Conservation (phyloP, 2,113 vertebrate species). For the Pterocles orientalis region DNA sequence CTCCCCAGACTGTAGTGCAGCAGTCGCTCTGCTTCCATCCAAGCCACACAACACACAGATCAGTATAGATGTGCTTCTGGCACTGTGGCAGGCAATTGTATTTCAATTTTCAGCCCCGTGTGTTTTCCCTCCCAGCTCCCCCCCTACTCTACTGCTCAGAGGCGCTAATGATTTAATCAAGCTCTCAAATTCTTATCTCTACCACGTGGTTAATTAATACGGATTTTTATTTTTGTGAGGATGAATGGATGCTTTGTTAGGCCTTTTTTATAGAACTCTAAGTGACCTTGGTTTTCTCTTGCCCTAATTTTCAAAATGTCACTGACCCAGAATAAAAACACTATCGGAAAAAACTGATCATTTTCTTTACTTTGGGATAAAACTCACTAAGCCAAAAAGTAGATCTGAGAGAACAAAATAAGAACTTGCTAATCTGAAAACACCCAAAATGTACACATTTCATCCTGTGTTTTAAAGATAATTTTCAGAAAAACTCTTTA, state of each 20-base stretch:
- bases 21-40: neutral
- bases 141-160: neutral
- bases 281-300: constrained; percentile 73
- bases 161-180: constrained; percentile 61
- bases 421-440: neutral
- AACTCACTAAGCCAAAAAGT: constrained; percentile 24
- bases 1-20: neutral
- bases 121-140: constrained; percentile 9
- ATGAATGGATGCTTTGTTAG: constrained; percentile 80
- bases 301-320: constrained; percentile 72
- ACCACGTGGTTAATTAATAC: constrained; percentile 74
- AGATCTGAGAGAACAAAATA: neutral
- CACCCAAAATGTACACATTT: neutral
- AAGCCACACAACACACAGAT: neutral
- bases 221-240: constrained; percentile 73
- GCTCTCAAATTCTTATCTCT: constrained; percentile 61
- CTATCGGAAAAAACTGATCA: neutral
- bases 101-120: neutral
- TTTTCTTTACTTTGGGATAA: neutral
- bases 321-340: constrained; percentile 71
- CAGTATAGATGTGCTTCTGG: neutral
- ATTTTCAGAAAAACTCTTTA: neutral
- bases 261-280: constrained; percentile 57
- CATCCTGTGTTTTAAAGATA: neutral
- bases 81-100: rapidly evolving